Evolutionary conservation across 2,113 vertebrate species (phyloP), one percentile per base, ranked within the genome.

Genomic region (Esox niger): DNA sequence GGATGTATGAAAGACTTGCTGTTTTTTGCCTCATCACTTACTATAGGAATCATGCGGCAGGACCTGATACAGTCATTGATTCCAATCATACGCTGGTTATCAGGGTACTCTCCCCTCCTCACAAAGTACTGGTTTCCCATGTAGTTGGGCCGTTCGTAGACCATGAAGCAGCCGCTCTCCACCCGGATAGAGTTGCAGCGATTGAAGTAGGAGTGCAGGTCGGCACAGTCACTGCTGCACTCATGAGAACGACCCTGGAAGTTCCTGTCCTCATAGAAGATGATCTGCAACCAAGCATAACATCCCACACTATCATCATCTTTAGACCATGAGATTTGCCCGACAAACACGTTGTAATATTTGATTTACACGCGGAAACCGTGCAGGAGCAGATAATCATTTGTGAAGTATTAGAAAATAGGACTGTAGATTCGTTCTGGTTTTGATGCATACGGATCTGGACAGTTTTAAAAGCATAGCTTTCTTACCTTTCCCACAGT

Each of bases 401-500:
- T 17, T 5, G 4, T 57, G 11, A 2, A 21, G 27, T 57, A 23
- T 11, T 26, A 2, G 26, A 23, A 23, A 21, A n/a, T 52, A 23
- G 35, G 0, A 23, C 2, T 38, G n/a, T 62, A 35, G 4, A 43
- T 15, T 43, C 17, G 38, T 43, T 43, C 17, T 4, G 35, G 4
- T 38, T 38, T 38, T 3, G n/a, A n/a, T n/a, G n/a, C n/a, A n/a
- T n/a, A n/a, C n/a, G n/a, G n/a, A 38, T 38, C 35, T 13, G 32
- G 25, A 62, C 35, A 17, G 21, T 23, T 21, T 25, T 6, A 23
- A 63, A 4, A 57, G 3, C 52, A 32, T 4, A 23, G 71, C 25
- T 55, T 71, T 66, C 62, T 56, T 85, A 88, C 87, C 84, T 88
- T 87, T n/a, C 84, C 87, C 71, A 86, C 84, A 58, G 80, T 73